Conservation (phyloP, 1,140 invertebrate species). For the Panonychus citri region DNA sequence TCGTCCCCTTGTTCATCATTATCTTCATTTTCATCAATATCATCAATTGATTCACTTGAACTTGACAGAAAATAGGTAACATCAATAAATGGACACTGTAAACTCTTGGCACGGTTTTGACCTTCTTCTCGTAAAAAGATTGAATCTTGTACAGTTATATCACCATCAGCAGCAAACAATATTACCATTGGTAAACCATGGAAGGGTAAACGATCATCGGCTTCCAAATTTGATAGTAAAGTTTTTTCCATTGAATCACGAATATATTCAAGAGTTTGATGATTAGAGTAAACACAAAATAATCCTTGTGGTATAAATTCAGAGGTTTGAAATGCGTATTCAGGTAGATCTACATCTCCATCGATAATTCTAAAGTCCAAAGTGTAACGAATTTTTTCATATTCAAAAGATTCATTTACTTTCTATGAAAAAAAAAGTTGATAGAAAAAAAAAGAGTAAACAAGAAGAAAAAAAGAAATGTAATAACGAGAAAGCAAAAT, state of each 20-base stretch:
- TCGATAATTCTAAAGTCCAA: conserved; percentile 62
- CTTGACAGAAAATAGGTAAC: conserved; percentile 21
- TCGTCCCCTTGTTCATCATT: background rate
- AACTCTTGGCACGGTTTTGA: conserved; percentile 59
- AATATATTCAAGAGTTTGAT: conserved; percentile 73
- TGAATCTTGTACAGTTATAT: conserved; percentile 55
- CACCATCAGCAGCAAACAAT: conserved; percentile 61
- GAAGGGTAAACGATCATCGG: conserved; percentile 50
- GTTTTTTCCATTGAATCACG: conserved; percentile 74
- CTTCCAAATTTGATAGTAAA: conserved; percentile 62
- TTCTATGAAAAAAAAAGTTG: conserved; percentile 1
- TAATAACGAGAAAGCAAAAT: background rate
- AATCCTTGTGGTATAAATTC: conserved; percentile 47
- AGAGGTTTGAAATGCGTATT: conserved; percentile 34
- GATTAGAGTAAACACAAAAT: conserved; percentile 59
- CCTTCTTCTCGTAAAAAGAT: conserved; percentile 62
- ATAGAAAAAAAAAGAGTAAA: background rate
- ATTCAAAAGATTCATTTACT: conserved; percentile 33
- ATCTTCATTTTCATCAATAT: conserved; percentile 13
- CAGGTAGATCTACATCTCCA: conserved; percentile 52
- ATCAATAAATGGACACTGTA: conserved; percentile 68
- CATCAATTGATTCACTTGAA: conserved; percentile 29
- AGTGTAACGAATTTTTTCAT: conserved; percentile 55
- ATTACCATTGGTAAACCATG: conserved; percentile 69
- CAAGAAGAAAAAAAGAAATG: conserved; percentile 6